phyloP scores from a whole-genome alignment of 2,113 vertebrate genomes.

The Pachyramphus minor region DNA sequence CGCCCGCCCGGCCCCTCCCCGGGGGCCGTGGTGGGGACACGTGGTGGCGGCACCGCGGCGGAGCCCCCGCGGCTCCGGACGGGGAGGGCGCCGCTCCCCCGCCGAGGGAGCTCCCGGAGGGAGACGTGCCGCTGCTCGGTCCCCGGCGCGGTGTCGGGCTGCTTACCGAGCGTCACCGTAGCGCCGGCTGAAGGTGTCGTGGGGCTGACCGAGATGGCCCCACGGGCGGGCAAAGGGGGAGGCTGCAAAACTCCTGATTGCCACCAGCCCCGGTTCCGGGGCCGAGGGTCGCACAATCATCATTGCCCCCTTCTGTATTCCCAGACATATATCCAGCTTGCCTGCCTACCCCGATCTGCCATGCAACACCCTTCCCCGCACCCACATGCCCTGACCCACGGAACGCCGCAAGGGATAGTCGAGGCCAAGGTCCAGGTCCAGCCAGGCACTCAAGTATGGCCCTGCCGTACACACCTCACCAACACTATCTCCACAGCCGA shows the following conservation, averaged over 20 bases:
- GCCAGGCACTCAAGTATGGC: neutral
- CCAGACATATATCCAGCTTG: fast-evolving
- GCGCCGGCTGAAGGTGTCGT: neutral
- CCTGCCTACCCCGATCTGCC: neutral
- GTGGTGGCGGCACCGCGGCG: neutral
- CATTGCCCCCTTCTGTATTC: neutral
- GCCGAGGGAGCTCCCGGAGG: no score
- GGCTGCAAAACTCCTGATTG: fast-evolving
- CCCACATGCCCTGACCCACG: neutral
- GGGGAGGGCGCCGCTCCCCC: neutral
- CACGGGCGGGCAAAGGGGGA: fast-evolving
- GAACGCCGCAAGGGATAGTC: neutral
- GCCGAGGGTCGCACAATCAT: neutral
- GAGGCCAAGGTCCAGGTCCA: conserved; percentile 22
- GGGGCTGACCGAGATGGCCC: neutral
- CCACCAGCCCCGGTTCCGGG: neutral
- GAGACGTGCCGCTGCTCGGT: neutral
- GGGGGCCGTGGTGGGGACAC: neutral
- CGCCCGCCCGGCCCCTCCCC: neutral
- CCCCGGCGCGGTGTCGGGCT: neutral
- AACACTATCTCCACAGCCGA: neutral
- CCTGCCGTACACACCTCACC: neutral
- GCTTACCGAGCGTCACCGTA: neutral
- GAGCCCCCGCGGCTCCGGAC: neutral
- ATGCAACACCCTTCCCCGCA: neutral